phyloP scores from a whole-genome alignment of 2,888 invertebrate species.

The Eubasilissa splendida region DNA sequence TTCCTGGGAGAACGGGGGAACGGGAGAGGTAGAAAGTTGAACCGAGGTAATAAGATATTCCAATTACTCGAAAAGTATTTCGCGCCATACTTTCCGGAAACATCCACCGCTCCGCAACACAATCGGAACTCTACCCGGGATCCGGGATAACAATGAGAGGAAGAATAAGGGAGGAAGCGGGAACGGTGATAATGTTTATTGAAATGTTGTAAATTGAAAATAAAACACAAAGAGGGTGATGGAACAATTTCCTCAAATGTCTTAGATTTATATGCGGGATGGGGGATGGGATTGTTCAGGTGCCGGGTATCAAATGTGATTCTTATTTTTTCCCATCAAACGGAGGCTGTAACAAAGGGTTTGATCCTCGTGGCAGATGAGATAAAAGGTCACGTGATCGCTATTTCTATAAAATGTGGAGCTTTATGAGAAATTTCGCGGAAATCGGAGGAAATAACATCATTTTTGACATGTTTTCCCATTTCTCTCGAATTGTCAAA shows the following conservation, averaged over 20 bases:
- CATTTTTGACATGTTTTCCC: too few relatives aligned
- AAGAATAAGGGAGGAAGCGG: background rate
- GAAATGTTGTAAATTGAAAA: constrained; percentile 29
- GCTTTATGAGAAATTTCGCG: background rate
- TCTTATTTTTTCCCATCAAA: constrained; percentile 21
- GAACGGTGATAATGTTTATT: constrained; percentile 20
- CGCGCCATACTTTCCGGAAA: background rate
- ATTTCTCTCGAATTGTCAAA: too few relatives aligned
- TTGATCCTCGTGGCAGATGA: background rate
- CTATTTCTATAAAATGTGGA: background rate
- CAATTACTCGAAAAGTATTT: background rate
- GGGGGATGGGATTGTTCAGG: background rate
- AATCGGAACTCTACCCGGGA: background rate
- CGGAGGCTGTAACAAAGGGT: constrained; percentile 12
- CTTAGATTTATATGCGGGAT: constrained; percentile 12
- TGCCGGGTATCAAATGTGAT: constrained; percentile 24
- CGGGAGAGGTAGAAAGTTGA: background rate
- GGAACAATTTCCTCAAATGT: constrained; percentile 15
- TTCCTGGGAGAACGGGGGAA: background rate
- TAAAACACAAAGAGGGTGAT: constrained; percentile 18
- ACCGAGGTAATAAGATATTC: background rate
- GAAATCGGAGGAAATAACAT: too few relatives aligned
- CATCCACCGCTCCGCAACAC: background rate
- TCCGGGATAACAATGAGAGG: background rate
- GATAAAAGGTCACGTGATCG: background rate